Conservation (phyloP, 1,140 invertebrate genomes). For the Adoxophyes honmai region DNA sequence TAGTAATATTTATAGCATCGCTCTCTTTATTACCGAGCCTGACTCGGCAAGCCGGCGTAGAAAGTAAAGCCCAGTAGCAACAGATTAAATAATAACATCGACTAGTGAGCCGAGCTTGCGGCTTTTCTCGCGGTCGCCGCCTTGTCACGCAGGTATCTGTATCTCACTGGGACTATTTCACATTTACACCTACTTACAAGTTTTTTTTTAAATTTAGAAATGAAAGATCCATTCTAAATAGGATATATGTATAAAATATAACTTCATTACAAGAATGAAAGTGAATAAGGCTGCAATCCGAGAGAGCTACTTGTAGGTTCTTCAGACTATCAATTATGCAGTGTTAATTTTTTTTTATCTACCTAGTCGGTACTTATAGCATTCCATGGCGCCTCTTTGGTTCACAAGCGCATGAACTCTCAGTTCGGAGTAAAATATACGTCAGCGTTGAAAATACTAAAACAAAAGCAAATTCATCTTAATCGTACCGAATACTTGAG, state of each 20-base stretch:
- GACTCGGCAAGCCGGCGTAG: background rate
- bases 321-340: too few species aligned
- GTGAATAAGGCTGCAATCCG: too few species aligned
- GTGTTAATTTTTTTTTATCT: too few species aligned
- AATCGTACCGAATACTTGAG: slow-evolving; percentile 72
- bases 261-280: too few species aligned
- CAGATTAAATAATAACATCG: slow-evolving; percentile 21
- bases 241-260: too few species aligned
- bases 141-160: slow-evolving; percentile 8
- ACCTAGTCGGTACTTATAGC: background rate
- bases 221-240: too few species aligned
- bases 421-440: slow-evolving; percentile 18
- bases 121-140: slow-evolving; percentile 6
- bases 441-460: slow-evolving; percentile 47
- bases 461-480: slow-evolving; percentile 70
- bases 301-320: too few species aligned
- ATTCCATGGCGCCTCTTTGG: slow-evolving; percentile 7
- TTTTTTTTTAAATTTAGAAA: too few species aligned
- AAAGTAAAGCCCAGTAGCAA: slow-evolving; percentile 15
- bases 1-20: too few species aligned
- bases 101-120: background rate
- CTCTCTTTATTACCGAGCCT: too few species aligned
- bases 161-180: slow-evolving; percentile 1
- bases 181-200: background rate
- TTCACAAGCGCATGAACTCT: slow-evolving; percentile 11